Conservation (phyloP, 2,888 invertebrate genomes). For the Hololepta plana region DNA sequence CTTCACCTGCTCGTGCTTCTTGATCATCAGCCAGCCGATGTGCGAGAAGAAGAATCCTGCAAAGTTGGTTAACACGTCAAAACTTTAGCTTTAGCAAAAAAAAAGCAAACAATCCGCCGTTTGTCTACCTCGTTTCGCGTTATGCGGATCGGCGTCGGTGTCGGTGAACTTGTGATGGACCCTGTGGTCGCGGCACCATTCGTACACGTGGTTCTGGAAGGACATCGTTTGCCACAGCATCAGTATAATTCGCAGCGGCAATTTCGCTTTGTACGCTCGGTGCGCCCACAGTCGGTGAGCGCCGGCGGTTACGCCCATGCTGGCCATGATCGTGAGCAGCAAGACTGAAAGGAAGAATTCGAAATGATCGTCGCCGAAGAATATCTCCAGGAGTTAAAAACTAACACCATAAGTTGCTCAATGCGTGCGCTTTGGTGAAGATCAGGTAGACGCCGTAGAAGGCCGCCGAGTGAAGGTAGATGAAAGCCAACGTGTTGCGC, state of each 20-base stretch:
- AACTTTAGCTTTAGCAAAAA: no score
- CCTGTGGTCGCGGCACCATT: constrained; percentile 66
- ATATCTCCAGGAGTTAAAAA: no score
- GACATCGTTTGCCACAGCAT: constrained; percentile 69
- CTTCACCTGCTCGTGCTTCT: constrained; percentile 80
- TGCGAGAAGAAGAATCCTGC: constrained; percentile 83
- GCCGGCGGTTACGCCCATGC: constrained; percentile 73
- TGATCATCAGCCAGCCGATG: constrained; percentile 80
- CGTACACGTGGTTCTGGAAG: constrained; percentile 76
- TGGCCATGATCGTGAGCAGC: constrained; percentile 8
- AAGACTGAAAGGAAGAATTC: constrained; percentile 8
- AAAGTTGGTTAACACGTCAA: no score
- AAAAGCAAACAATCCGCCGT: no score
- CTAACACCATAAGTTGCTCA: no score
- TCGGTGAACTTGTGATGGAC: constrained; percentile 89
- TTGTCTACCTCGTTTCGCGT: constrained; percentile 70
- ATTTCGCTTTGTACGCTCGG: constrained; percentile 75
- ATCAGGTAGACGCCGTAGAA: constrained; percentile 44
- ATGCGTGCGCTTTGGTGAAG: no score
- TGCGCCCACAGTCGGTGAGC: constrained; percentile 93
- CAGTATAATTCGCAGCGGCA: constrained; percentile 64
- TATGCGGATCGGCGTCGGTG: constrained; percentile 87
- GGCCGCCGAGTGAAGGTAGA: constrained; percentile 47
- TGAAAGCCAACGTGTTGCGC: constrained; percentile 59
- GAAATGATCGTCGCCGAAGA: no score